Base-by-base conservation (phyloP, 2,113 vertebrate species). In the Malurus melanocephalus region DNA sequence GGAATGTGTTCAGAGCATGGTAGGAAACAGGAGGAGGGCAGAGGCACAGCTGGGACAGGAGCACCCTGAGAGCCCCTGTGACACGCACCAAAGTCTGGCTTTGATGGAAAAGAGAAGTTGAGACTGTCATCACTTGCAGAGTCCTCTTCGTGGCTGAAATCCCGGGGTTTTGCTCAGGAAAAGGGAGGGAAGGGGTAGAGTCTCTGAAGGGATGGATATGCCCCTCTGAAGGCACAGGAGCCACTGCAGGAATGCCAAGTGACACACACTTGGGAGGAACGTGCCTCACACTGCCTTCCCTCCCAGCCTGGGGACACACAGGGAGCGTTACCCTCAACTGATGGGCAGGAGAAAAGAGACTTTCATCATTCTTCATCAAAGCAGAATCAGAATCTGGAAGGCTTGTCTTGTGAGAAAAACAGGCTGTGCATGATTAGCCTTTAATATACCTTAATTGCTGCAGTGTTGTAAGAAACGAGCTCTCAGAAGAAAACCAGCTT, bases 331-430 rank as follows among this genome's bases (percentile, higher is more conserved):
- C 18, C 73, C 85, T 40, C 4, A 80, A 61, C 75, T 15, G 11
- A 66, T 20, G 73, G 15, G 42, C 65, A 32, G 48, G 23, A 89
- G 62, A 82, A 38, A 72, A 78, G 61, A 83, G 65, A 24, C 48
- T 67, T 77, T 28, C 27, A 83, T 60, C 14, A 1, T 7, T 66
- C 88, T 38, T 61, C 77, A 89, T 78, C 77, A 84, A 56, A 93
- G 85, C 61, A 83, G 61, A 83, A 80, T 33, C 61, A 61, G 73
- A 80, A 78, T 92, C 80, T 68, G 57, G 83, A 88, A 88, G 66
- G 88, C 52, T 64, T 84, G 85, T 33, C 83, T 79, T 78, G 65
- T 71, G 83, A 93, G 88, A 68, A 89, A 84, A 91, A 32, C 76
- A 86, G 69, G 88, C 57, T 10, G 1, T 28, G 73, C 56, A 68